Percentiles rank a stretch among this genome's conserved stretches.
These are phyloP conservation scores for Pseudolaguvia tuberculata DNA, from an alignment of 2,113 vertebrate genomes.

Conservation along the genomic window DNA sequence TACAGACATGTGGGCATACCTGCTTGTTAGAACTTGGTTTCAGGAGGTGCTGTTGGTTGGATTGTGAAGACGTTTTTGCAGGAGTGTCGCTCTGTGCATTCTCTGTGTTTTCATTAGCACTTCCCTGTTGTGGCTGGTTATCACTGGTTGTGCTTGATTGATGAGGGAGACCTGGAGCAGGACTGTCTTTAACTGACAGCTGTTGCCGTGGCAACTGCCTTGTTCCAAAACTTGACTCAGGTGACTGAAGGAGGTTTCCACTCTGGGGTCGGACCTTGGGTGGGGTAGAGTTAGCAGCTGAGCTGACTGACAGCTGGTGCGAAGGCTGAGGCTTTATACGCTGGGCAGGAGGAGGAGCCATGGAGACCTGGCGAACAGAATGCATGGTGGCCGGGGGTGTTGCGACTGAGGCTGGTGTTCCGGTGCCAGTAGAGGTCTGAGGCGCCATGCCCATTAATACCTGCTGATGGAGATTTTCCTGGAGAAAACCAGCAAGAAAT, in stretches of 20 bases:
- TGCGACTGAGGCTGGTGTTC: slow-evolving; percentile 69
- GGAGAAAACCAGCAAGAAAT: not conserved
- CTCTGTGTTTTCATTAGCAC: slow-evolving; percentile 53
- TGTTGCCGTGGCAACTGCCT: slow-evolving; percentile 72
- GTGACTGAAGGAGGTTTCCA: slow-evolving; percentile 84
- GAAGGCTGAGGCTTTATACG: slow-evolving; percentile 66
- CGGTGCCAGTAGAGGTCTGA: slow-evolving; percentile 66
- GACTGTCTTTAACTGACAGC: slow-evolving; percentile 77
- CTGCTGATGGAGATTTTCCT: slow-evolving; percentile 75
- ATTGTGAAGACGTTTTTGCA: slow-evolving; percentile 54
- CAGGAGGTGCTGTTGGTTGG: slow-evolving; percentile 69
- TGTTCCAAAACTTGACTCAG: slow-evolving; percentile 73
- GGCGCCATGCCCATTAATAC: slow-evolving; percentile 67
- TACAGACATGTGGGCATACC: slow-evolving; percentile 46
- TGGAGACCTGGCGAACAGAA: slow-evolving; percentile 65
- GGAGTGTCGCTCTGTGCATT: slow-evolving; percentile 66
- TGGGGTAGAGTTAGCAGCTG: slow-evolving; percentile 67
- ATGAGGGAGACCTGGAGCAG: slow-evolving; percentile 72
- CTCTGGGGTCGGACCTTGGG: slow-evolving; percentile 84
- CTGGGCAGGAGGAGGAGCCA: slow-evolving; percentile 58
- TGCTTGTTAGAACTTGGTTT: slow-evolving; percentile 71
- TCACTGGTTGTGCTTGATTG: slow-evolving; percentile 70
- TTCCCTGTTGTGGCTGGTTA: slow-evolving; percentile 54
- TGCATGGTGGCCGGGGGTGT: slow-evolving; percentile 73
- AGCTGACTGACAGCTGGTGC: slow-evolving; percentile 67